Percentiles rank a stretch among this genome's conserved stretches.
phyloP scores from a whole-genome alignment of 2,888 invertebrate genomes.

The Diadromus collaris region DNA sequence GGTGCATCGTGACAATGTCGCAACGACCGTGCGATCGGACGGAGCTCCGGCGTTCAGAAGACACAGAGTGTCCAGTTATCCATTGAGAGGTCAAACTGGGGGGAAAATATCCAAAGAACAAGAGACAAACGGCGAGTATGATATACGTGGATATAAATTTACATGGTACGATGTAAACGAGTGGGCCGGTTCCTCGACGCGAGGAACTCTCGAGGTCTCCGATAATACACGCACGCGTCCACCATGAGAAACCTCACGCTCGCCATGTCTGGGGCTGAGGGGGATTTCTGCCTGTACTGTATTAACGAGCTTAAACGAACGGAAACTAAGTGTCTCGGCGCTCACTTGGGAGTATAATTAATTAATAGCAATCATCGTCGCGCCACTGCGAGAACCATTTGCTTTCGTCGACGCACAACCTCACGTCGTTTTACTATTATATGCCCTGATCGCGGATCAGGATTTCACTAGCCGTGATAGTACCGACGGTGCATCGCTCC shows the following conservation, averaged over 20 bases:
- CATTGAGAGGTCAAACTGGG: slow-evolving; percentile 23
- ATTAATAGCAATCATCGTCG: slow-evolving; percentile 75
- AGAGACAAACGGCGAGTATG: slow-evolving; percentile 31
- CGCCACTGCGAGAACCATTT: slow-evolving; percentile 58
- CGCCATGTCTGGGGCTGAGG: slow-evolving; percentile 27
- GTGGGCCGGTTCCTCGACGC: slow-evolving; percentile 73
- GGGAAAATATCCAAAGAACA: slow-evolving; percentile 19
- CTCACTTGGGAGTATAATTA: slow-evolving; percentile 77
- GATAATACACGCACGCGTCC: slow-evolving; percentile 46
- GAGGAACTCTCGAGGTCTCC: slow-evolving; percentile 56
- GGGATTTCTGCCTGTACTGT: slow-evolving; percentile 61
- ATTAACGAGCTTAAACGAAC: slow-evolving; percentile 80
- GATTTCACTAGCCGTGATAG: slow-evolving; percentile 32
- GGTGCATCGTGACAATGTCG: not conserved
- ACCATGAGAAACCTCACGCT: slow-evolving; percentile 56
- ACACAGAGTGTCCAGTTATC: slow-evolving; percentile 33
- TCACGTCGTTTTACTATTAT: slow-evolving; percentile 31
- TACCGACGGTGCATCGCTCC: not conserved
- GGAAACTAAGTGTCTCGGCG: slow-evolving; percentile 80
- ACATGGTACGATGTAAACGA: slow-evolving; percentile 76
- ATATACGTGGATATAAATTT: slow-evolving; percentile 70
- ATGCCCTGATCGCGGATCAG: slow-evolving; percentile 46
- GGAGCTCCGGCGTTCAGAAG: not conserved
- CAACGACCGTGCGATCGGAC: slow-evolving; percentile 8
- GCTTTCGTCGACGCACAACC: slow-evolving; percentile 41